These are phyloP conservation scores for Dromas ardeola DNA, from an alignment of 2,113 vertebrate species.

Conservation along the genomic window DNA sequence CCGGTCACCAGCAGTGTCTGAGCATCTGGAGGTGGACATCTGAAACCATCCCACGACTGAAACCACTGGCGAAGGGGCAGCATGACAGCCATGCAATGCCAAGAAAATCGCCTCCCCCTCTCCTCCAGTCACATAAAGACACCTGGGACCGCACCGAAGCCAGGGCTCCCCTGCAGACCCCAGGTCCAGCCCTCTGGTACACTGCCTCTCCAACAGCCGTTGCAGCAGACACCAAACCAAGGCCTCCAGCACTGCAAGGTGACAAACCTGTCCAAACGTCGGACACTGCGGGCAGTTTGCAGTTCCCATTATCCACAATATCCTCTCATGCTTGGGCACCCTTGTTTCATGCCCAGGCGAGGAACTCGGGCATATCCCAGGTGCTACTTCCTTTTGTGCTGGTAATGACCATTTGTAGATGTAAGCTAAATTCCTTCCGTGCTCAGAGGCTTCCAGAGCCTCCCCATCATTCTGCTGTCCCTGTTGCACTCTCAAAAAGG, in stretches of 20 bases:
- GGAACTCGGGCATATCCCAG: background rate
- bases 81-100: rapidly evolving
- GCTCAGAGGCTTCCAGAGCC: background rate
- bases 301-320: background rate
- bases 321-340: background rate
- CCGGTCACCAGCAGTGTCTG: background rate
- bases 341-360: background rate
- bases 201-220: rapidly evolving
- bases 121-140: background rate
- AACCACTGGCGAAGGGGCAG: rapidly evolving
- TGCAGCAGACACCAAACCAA: no score
- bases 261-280: background rate
- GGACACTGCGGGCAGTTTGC: rapidly evolving
- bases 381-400: background rate
- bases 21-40: rapidly evolving
- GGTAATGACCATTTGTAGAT: background rate
- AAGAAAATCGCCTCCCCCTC: no score
- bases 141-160: rapidly evolving
- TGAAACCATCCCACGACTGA: rapidly evolving
- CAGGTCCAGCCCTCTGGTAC: background rate
- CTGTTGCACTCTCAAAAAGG: background rate
- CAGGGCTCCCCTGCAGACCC: background rate
- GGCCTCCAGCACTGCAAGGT: background rate
- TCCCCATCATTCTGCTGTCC: background rate
- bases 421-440: background rate